These are phyloP conservation scores for Drosophila lowei DNA, from an alignment of 1,140 invertebrate genomes.

Conservation along the genomic window DNA sequence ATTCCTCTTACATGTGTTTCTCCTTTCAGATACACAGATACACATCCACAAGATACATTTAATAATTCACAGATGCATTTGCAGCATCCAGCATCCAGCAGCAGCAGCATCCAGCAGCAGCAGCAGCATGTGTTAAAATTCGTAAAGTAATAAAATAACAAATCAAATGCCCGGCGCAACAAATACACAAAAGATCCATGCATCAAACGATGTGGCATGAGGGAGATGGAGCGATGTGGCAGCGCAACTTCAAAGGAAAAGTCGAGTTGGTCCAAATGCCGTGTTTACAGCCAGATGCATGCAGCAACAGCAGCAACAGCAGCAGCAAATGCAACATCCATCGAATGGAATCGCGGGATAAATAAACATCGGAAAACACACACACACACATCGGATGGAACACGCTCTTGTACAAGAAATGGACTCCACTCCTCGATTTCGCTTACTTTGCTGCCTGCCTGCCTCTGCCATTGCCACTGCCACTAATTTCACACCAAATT, in stretches of 20 bases:
- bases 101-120: too few species aligned
- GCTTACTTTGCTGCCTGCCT: slow-evolving; percentile 47
- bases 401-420: not conserved
- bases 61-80: slow-evolving; percentile 83
- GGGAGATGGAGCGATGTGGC: slow-evolving; percentile 12
- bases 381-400: not conserved
- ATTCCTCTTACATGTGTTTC: slow-evolving; percentile 74
- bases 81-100: too few species aligned
- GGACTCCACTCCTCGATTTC: slow-evolving; percentile 35
- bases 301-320: too few species aligned
- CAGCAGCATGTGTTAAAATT: slow-evolving; percentile 82
- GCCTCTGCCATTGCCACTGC: slow-evolving; percentile 30
- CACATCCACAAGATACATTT: slow-evolving; percentile 72
- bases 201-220: slow-evolving; percentile 34
- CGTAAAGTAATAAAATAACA: slow-evolving; percentile 83
- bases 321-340: not conserved
- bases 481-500: slow-evolving; percentile 69
- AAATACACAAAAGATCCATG: slow-evolving; percentile 46
- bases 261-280: slow-evolving; percentile 2
- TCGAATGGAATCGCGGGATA: not conserved
- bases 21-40: slow-evolving; percentile 30
- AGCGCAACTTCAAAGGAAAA: slow-evolving; percentile 14
- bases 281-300: slow-evolving; percentile 1
- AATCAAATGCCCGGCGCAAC: slow-evolving; percentile 71
- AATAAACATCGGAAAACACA: slow-evolving; percentile 9